Conservation (phyloP, 2,113 vertebrate species). For the Procapra przewalskii region DNA sequence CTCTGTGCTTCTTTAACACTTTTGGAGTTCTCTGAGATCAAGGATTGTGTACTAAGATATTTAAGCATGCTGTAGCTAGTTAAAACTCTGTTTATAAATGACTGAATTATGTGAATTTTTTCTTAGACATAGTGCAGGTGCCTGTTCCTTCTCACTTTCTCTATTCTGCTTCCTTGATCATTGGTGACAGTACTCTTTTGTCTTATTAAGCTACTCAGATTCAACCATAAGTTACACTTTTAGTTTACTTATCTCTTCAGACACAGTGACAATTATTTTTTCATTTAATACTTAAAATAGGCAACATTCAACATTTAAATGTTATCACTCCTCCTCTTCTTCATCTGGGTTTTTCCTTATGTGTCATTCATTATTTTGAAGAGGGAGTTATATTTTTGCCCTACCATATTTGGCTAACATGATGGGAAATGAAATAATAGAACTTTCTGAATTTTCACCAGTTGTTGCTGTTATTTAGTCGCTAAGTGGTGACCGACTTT, state of each 20-base stretch:
- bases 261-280: not conserved
- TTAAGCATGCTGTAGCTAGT: not conserved
- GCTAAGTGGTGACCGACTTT: not conserved
- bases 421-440: not conserved
- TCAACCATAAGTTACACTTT: not conserved
- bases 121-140: not conserved
- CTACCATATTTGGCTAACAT: not conserved
- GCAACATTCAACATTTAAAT: not conserved
- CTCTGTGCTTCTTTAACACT: not conserved
- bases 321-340: not conserved
- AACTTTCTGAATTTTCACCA: not conserved
- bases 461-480: not conserved
- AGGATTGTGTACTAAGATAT: not conserved
- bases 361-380: not conserved
- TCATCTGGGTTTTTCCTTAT: not conserved
- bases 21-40: not conserved
- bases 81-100: not conserved
- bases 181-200: not conserved
- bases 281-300: not conserved
- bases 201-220: not conserved
- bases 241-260: not conserved
- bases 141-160: not conserved
- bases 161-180: not conserved
- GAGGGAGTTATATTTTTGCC: not conserved
- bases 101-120: not conserved